Evolutionary conservation across 2,888 invertebrate species (phyloP), one percentile per base, ranked within the genome.

Genomic region (Spodoptera picta): DNA sequence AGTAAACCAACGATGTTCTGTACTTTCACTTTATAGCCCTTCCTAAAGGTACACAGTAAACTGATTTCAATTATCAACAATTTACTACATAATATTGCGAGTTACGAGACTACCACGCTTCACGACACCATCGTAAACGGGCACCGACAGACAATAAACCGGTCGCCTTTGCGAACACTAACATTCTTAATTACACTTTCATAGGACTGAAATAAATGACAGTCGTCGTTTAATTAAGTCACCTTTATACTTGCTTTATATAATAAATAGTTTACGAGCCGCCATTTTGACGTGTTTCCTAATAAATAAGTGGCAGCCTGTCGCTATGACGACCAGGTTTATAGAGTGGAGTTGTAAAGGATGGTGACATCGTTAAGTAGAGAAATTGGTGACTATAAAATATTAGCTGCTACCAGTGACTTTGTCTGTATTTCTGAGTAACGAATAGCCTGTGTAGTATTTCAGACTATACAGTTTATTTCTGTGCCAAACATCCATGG

Each of bases 101-200:
- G 58, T 68, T 59, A 71, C 58, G 74, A 63, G 5, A 12, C 4
- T 6, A 4, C 46, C 31, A n/a, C 43, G 53, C 60, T 58, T 57
- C 62, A 62, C 63, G 52, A 59, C 69, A 36, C 36, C 7, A 36
- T 57, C 69, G 47, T 71, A 59, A 71, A 74, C 55, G 7, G 49
- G 61, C 6, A 56, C 45, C 24, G 49, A 11, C 57, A 64, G 64
- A 60, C 49, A 48, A 74, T 71, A 59, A 70, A 61, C 36, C 7
- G 14, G 7, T 41, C 24, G 12, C 14, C 24, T 45, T 49, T 7
- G 45, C 31, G 61, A 42, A 14, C 42, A 36, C n/a, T 43, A 19
- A 56, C 4, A 42, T 19, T 23, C 48, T 64, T 74, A 59, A 69
- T 71, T 63, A 44, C 47, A 49, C 44, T 54, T 71, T 10, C 60